Base-by-base conservation (phyloP, 2,888 invertebrate genomes). In the Apodemia mormo region DNA sequence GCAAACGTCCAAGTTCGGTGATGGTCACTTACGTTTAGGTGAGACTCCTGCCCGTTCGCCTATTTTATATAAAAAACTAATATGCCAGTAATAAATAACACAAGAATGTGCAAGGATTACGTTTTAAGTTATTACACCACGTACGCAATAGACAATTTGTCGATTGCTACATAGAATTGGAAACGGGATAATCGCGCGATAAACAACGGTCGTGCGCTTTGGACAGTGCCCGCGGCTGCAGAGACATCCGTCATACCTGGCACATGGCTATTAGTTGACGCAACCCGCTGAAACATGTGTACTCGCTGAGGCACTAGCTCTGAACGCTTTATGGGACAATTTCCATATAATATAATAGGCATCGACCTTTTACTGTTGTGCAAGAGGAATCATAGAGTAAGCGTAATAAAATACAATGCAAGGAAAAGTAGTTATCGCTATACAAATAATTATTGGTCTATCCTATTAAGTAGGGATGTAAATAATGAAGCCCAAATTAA, bases 121-220 rank as follows among this genome's bases (percentile, higher is more conserved):
- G 12, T 14, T 37, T 64, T 14, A 14, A 14, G 12, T 8, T 30
- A 64, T 33, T 61, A 61, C 30, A 61, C 14, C 61, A 61, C 58
- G 37, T 37, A 61, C 61, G 61, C 14, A 61, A 61, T 14, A 33
- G 33, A 33, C 61, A 37, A 61, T 61, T 61, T 61, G 61, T 61
- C 61, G 12, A 61, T 61, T 61, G 37, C 61, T 37, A 37, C 61
- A 61, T 61, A 61, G 33, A 33, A 33, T 33, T 33, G 2, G 2
- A 61, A 61, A 14, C 14, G 61, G 61, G 30, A 61, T 61, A 61
- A 61, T 61, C 61, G 37, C 30, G 14, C 61, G 61, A 61, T 61
- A 61, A 61, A 61, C 61, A 61, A 61, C 33, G 61, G 33, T 61
- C 61, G 61, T 61, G 61, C 8, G 61, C 61, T 33, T 33, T 33